Conservation (phyloP, 2,113 vertebrate genomes). For the Tetrax tetrax region DNA sequence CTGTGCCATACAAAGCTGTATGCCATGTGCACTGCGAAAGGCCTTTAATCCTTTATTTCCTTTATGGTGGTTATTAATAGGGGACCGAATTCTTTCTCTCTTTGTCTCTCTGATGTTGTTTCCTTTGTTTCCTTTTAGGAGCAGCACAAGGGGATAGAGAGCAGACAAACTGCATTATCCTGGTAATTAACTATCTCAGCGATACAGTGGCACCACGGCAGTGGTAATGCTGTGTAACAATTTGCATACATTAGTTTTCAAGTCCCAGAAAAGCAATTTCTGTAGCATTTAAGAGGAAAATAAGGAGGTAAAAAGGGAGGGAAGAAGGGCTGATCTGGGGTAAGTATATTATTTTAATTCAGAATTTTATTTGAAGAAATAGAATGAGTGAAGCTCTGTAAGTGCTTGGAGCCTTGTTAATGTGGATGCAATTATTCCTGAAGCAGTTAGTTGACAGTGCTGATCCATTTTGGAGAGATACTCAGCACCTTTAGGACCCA, state of each 20-base stretch:
- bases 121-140: conserved; percentile 63
- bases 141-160: conserved; percentile 33
- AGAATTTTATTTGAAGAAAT: background rate
- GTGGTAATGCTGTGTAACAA: conserved; percentile 41
- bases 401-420: background rate
- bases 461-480: background rate
- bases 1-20: background rate
- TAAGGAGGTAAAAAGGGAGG: background rate
- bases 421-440: background rate
- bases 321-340: background rate
- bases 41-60: conserved; percentile 62
- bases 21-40: conserved; percentile 1
- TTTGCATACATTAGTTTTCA: conserved; percentile 62
- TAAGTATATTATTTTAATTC: background rate
- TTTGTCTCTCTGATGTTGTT: conserved; percentile 31
- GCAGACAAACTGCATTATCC: conserved; percentile 53
- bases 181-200: conserved; percentile 60
- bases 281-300: conserved; percentile 27
- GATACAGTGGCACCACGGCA: background rate
- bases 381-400: background rate
- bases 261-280: conserved; percentile 41
- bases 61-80: conserved; percentile 46
- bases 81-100: conserved; percentile 3
- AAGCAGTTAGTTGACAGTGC: background rate
- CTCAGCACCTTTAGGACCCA: background rate